These are phyloP conservation scores for Laupala kohalensis DNA, from an alignment of 1,140 invertebrate genomes.

Conservation along the genomic window DNA sequence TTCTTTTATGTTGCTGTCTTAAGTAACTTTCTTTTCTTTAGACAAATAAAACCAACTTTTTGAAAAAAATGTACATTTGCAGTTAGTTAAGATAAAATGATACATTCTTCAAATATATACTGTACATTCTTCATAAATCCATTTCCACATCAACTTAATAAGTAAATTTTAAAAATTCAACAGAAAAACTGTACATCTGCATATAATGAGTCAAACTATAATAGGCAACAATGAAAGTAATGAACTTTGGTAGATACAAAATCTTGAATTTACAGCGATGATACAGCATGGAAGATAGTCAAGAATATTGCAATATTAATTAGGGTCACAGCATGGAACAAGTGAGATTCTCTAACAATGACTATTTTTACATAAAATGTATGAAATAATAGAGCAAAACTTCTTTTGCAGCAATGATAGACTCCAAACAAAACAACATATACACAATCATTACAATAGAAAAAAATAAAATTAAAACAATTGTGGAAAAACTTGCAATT, in stretches of 20 bases:
- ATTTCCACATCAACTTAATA: slow-evolving; percentile 1
- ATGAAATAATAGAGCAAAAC: background rate
- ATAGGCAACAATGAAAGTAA: slow-evolving; percentile 5
- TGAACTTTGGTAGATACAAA: slow-evolving; percentile 9
- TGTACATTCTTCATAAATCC: slow-evolving; percentile 5
- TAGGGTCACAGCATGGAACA: background rate
- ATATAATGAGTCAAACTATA: slow-evolving; percentile 3
- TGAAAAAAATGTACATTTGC: no score
- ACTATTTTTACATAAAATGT: background rate
- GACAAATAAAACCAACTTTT: no score
- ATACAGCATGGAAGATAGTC: background rate
- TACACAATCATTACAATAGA: background rate
- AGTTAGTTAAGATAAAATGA: no score
- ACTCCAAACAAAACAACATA: slow-evolving; percentile 12
- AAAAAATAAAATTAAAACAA: slow-evolving; percentile 6
- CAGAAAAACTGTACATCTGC: slow-evolving; percentile 7
- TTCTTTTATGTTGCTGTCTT: no score
- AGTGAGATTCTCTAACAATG: background rate
- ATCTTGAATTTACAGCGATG: background rate
- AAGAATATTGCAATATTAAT: background rate
- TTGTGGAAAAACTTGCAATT: slow-evolving; percentile 1
- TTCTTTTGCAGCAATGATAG: slow-evolving; percentile 7
- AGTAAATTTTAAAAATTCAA: slow-evolving; percentile 8
- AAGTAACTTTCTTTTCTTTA: no score
- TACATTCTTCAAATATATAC: slow-evolving; percentile 7